Percentiles rank a stretch among this genome's conserved stretches.
Conservation (phyloP, 2,113 vertebrate species). For the Nothocercus nigrocapillus region DNA sequence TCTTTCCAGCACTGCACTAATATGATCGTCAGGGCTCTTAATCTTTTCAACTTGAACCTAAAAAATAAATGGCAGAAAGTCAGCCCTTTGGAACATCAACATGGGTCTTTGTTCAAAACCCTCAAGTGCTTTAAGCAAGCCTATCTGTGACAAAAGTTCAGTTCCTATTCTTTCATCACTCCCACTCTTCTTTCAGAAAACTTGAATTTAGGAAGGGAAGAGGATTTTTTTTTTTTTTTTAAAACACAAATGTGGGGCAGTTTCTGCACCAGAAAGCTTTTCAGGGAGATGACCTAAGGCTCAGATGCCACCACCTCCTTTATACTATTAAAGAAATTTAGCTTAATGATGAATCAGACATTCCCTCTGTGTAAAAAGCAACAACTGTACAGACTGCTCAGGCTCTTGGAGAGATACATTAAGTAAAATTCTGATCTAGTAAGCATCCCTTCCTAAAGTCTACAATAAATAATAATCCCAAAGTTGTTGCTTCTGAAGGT, state of each 20-base stretch:
- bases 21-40: constrained; percentile 92
- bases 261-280: neutral
- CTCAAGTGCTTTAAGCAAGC: neutral
- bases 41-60: constrained; percentile 99
- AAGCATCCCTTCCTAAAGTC: neutral
- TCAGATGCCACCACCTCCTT: no score
- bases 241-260: neutral
- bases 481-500: neutral
- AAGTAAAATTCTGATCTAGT: neutral
- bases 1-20: constrained; percentile 89
- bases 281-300: no score
- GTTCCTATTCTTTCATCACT: neutral
- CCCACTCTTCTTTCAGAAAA: neutral
- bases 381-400: no score
- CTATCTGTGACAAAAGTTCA: neutral
- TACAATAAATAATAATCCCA: neutral
- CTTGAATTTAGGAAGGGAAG: neutral
- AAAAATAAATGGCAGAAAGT: neutral
- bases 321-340: neutral
- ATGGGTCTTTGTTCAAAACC: neutral
- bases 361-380: neutral
- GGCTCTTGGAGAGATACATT: no score
- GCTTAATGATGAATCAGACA: no score
- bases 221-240: no score
- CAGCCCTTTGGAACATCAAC: neutral